Evolutionary conservation across 2,113 vertebrate genomes (phyloP), one percentile per base, ranked within the genome.

Genomic region (Atherinomorus stipes): DNA sequence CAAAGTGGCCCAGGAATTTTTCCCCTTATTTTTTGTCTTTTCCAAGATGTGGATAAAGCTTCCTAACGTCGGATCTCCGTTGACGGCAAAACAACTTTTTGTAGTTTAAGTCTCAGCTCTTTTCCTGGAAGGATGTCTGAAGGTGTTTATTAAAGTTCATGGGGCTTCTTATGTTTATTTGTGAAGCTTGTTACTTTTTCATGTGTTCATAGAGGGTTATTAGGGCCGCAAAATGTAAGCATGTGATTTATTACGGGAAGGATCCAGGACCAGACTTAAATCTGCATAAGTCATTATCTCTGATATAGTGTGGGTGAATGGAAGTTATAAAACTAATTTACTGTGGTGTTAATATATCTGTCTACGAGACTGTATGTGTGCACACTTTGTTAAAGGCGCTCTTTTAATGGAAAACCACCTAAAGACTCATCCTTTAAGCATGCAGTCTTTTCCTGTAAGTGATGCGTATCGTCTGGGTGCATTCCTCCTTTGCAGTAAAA

Each of bases 401-500:
- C 44, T 18, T n/a, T 6, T 18, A 47, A 47, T 47, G 44, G 12
- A 9, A 19, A 47, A 47, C 44, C 44, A 47, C 44, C 44, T 47
- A 18, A 47, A 19, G 22, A 64, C 59, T 84, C 89, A 84, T 79
- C 74, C 64, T 60, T 25, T 31, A 78, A 68, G 69, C 71, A 85
- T 15, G 74, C 83, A 78, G 72, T 76, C 86, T 56, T 74, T 84
- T 74, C 84, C 86, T 71, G 83, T 75, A 83, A 88, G 80, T 76
- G 84, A 88, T 89, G 83, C 71, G 40, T 83, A 70, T 80, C 61
- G 76, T 74, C 80, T 78, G 69, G 49, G 31, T 70, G 74, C 53
- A 72, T 76, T 66, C 49, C 75, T 66, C 76, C 64, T 75, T 75
- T 77, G 65, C 81, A 61, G 72, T 34, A 59, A 72, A 79, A 71